Evolutionary conservation across 2,888 invertebrate species (phyloP), one percentile per base, ranked within the genome.

Genomic region (Volucella bombylans): DNA sequence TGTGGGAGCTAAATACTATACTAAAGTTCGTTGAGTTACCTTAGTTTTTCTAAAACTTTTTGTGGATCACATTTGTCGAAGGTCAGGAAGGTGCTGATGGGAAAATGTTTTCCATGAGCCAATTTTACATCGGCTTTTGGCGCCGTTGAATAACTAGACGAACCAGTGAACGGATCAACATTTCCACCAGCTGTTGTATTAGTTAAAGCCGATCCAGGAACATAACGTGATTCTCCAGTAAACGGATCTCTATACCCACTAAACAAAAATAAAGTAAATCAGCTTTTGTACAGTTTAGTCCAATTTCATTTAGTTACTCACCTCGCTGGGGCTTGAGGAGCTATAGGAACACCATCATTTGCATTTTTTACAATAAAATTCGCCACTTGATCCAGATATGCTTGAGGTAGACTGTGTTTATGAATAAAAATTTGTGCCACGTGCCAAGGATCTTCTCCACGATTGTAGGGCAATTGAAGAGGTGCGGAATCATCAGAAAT

Each of bases 371-470:
- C 93, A 81, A 99, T 97, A 90, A 98, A 98, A 91, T 97, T 96
- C 8, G 98, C 98, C 23, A 99, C 96, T 93, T 96, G 95, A 88
- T 98, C 98, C 87, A 98, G 93, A 92, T 96, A 98, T 61, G 94
- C 94, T 91, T 97, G 96, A 77, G 96, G 96, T 83, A 99, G 93
- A 88, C 95, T 93, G 90, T 99, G 94, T 88, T 95, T 95, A 88
- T 97, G 95, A 86, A 99, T 96, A 90, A 99, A 99, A 39, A 94
- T 93, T 90, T 99, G 97, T 0, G 99, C 98, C 0, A 96, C 96
- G 67, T 94, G 93, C 96, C 97, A 99, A 0, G 98, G 98, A 92
- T 99, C 98, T 87, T 99, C 97, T 18, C 94, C 94, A 80, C 93
- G 94, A 91, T 99, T 98, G 91, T 95, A 99, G 0, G 98, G 98